Base-by-base conservation (phyloP, 35 echinoderm and acorn worm species). In the Diadema setosum region DNA sequence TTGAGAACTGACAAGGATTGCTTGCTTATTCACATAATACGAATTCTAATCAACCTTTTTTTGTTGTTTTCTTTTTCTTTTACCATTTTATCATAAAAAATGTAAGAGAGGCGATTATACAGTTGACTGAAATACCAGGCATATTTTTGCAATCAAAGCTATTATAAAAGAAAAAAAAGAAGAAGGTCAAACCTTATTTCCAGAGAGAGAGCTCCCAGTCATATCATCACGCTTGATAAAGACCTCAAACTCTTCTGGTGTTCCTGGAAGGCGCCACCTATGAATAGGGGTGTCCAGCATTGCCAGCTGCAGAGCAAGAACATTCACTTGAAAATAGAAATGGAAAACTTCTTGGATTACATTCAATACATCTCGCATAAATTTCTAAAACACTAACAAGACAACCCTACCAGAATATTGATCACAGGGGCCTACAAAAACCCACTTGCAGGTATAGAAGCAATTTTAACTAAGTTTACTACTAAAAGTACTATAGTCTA, bases 181-280 rank as follows among this genome's bases (percentile, higher is more conserved):
- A n/a, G n/a, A n/a, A n/a, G n/a, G n/a, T n/a, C n/a, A n/a, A n/a
- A 97, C 95, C 91, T 97, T 97, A 61, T 97, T 93, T 39, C 95
- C 95, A 37, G 87, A 84, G 16, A 97, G 35, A 1, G 64, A 42
- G 18, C 83, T 82, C 5, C 95, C 95, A 9, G 95, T 93, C 83
- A 97, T 46, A 56, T 97, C 95, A 63, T 97, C 95, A 45, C 95
- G 55, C 67, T 97, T 97, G 26, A 97, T 93, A 37, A 42, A 93
- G 5, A 97, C 30, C 36, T 97, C 87, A 52, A 97, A 90, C 58
- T 88, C 88, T 21, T 82, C 75, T 39, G 95, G 95, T 75, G 93
- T 70, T 41, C 84, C 91, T 37, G 95, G 95, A 23, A 97, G 59
- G 46, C 87, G 63, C 95, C 95, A 97, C 87, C 59, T 26, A 12